These are phyloP conservation scores for Graptemys geographica DNA, from an alignment of 2,797 vertebrate species.

Conservation along the genomic window DNA sequence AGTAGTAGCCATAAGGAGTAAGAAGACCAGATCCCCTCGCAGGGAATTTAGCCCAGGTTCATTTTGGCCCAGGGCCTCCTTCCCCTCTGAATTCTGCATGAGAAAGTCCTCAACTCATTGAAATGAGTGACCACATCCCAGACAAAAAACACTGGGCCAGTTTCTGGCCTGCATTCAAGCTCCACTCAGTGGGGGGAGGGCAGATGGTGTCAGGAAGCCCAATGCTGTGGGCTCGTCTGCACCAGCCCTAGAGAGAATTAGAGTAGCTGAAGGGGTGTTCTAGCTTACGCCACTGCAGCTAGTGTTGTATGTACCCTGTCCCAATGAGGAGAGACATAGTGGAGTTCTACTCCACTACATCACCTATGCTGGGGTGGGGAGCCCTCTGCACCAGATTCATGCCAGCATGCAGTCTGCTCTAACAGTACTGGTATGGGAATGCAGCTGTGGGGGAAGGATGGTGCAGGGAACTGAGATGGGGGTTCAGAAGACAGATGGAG, in stretches of 20 bases:
- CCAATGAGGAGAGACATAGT: neutral
- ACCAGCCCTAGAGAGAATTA: neutral
- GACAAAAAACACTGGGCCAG: neutral
- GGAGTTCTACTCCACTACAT: neutral
- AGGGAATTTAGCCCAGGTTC: neutral
- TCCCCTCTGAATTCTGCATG: neutral
- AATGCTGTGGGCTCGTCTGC: accelerated
- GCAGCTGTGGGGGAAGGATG: accelerated
- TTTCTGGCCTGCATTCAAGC: neutral
- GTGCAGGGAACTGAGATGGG: neutral
- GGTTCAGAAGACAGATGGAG: neutral
- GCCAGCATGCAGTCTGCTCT: neutral
- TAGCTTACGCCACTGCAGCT: accelerated
- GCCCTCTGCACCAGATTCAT: neutral
- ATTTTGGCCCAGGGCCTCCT: neutral
- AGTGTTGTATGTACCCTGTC: neutral
- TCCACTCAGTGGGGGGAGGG: neutral
- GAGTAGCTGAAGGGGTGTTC: neutral
- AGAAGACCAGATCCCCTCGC: no score
- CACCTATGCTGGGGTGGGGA: neutral
- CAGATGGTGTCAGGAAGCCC: neutral
- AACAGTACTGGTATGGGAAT: accelerated
- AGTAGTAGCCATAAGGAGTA: neutral
- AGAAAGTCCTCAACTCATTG: neutral
- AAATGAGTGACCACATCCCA: neutral